Conservation (phyloP, 2,888 invertebrate species). For the Mactromeris polynyma region DNA sequence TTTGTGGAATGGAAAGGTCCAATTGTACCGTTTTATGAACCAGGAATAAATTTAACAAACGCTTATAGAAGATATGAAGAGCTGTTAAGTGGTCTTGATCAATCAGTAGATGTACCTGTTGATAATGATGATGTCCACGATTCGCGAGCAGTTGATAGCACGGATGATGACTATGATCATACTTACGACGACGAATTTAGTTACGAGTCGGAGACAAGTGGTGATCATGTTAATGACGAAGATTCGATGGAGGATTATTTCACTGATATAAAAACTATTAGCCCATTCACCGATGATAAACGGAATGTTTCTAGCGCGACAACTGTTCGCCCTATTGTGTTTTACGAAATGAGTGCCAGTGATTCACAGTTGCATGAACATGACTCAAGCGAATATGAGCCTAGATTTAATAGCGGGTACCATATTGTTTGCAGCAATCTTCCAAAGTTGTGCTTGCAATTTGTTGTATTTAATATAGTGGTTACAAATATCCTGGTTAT, state of each 20-base stretch:
- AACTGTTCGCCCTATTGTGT: neutral
- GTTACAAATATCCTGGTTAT: neutral
- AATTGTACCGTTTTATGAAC: neutral
- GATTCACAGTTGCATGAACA: neutral
- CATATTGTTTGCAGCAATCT: neutral
- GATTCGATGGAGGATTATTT: neutral
- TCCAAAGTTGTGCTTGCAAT: neutral
- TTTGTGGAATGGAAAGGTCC: conserved; percentile 11
- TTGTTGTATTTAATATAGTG: neutral
- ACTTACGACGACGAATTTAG: neutral
- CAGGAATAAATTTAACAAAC: neutral
- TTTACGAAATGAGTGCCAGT: neutral
- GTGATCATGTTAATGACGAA: neutral
- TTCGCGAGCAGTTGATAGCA: neutral
- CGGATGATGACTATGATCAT: conserved; percentile 12
- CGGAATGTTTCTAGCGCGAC: neutral
- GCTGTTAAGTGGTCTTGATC: neutral
- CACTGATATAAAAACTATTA: neutral
- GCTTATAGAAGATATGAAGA: conserved; percentile 16
- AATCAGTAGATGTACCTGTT: neutral
- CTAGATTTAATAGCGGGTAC: neutral
- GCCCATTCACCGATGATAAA: neutral
- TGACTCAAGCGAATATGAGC: neutral
- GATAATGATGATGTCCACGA: neutral
- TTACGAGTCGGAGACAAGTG: neutral